phyloP scores from a whole-genome alignment of 1,140 invertebrate genomes.

The Drosophila arizonae region DNA sequence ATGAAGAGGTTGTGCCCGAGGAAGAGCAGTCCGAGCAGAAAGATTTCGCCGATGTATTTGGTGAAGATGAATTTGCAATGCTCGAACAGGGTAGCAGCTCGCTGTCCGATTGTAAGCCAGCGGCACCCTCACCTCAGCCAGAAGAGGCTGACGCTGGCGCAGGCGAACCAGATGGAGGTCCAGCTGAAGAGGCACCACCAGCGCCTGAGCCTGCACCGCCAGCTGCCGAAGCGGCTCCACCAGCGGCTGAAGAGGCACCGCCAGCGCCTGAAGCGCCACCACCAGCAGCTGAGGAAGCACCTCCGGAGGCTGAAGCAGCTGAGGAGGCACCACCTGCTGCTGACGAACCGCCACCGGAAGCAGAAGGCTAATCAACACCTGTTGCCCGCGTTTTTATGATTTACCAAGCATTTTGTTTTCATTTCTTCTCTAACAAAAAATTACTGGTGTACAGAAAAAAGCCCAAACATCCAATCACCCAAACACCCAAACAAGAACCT shows the following conservation, averaged over 20 bases:
- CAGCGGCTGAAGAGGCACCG: constrained; percentile 5
- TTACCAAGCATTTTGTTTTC: constrained; percentile 43
- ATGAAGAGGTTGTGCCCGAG: constrained; percentile 78
- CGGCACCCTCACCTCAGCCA: not conserved
- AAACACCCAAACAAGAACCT: not conserved
- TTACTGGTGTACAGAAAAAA: constrained; percentile 53
- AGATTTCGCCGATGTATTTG: constrained; percentile 5
- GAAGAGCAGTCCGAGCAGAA: constrained; percentile 32
- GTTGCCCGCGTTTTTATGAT: constrained; percentile 53
- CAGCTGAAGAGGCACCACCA: constrained; percentile 3
- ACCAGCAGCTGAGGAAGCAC: constrained; percentile 15
- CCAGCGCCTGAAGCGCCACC: constrained; percentile 49
- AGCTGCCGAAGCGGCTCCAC: constrained; percentile 7
- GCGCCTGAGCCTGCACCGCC: not conserved
- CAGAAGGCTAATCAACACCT: constrained; percentile 50
- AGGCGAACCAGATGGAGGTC: not conserved
- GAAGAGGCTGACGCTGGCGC: not conserved
- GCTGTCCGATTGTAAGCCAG: not conserved
- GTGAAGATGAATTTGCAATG: not conserved
- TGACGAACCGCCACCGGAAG: constrained; percentile 24
- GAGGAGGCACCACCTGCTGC: constrained; percentile 14
- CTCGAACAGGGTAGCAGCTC: not conserved
- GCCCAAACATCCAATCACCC: constrained; percentile 13
- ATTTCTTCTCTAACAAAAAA: constrained; percentile 19
- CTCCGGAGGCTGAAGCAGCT: not conserved